Conservation (phyloP, 2,113 vertebrate species). For the Dromaius novaehollandiae region DNA sequence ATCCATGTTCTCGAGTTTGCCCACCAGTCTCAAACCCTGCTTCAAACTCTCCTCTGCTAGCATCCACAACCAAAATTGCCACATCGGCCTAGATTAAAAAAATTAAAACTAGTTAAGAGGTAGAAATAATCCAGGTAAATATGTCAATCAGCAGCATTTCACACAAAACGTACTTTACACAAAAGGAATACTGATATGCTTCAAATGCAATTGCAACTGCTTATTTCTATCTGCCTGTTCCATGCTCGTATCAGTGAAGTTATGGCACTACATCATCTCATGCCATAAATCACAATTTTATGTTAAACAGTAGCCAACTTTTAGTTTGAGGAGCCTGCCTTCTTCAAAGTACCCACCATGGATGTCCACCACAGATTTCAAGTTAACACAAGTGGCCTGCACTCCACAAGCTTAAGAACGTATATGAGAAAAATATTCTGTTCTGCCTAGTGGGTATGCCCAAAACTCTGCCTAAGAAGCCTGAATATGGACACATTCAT, state of each 20-base stretch:
- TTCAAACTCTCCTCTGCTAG: constrained; percentile 96
- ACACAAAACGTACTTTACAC: not conserved
- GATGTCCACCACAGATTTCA: not conserved
- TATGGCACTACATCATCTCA: not conserved
- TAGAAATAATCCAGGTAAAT: not conserved
- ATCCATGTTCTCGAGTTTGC: constrained; percentile 95
- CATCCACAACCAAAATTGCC: constrained; percentile 93
- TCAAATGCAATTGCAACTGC: not conserved
- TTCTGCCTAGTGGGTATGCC: not conserved
- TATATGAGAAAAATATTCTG: not conserved
- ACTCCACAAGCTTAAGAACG: not conserved
- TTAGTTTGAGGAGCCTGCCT: not conserved
- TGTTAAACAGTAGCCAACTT: not conserved
- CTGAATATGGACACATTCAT: not conserved
- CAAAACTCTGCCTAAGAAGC: not conserved
- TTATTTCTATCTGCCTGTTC: not conserved
- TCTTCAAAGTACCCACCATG: not conserved
- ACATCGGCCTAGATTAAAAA: constrained; percentile 87
- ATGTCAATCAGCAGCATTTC: not conserved
- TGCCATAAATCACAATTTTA: not conserved
- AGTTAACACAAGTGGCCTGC: not conserved
- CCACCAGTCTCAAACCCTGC: constrained; percentile 97
- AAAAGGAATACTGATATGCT: not conserved
- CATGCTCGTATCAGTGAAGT: not conserved
- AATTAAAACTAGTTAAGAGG: not conserved